Conservation (phyloP, 2,113 vertebrate genomes). For the Reinhardtius hippoglossoides region DNA sequence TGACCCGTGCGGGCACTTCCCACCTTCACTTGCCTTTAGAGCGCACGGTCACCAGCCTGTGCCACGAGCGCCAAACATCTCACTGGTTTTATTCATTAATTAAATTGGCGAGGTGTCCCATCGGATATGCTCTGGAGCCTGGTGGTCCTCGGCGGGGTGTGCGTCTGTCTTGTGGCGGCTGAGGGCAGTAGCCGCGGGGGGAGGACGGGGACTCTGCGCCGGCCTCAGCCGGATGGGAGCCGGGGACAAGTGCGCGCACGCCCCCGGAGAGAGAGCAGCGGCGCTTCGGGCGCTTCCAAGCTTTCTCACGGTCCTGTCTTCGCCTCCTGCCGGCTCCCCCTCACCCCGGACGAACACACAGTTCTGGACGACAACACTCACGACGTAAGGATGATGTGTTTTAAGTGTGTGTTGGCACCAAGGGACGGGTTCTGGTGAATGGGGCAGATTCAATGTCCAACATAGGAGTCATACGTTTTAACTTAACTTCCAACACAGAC, state of each 20-base stretch:
- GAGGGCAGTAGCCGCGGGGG: constrained; percentile 24
- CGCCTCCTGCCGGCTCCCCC: constrained; percentile 65
- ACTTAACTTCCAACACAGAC: too few relatives aligned
- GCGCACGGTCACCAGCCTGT: neutral
- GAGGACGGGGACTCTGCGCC: constrained; percentile 62
- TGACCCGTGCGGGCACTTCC: constrained; percentile 49
- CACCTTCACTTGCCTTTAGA: constrained; percentile 23
- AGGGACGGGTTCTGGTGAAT: neutral
- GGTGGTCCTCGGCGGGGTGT: constrained; percentile 30
- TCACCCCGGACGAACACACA: constrained; percentile 64
- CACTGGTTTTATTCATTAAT: neutral
- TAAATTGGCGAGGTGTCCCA: too few relatives aligned
- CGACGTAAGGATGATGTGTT: constrained; percentile 71
- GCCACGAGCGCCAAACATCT: constrained; percentile 11
- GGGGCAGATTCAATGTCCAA: neutral
- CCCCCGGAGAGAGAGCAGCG: constrained; percentile 53
- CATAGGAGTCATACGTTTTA: too few relatives aligned
- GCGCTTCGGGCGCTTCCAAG: constrained; percentile 9
- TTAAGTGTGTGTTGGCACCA: neutral
- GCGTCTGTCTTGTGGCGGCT: constrained; percentile 31
- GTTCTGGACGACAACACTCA: constrained; percentile 78
- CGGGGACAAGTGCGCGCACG: constrained; percentile 32
- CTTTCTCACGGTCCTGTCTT: constrained; percentile 57
- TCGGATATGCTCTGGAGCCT: constrained; percentile 65
- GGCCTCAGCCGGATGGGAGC: constrained; percentile 40